Percentiles rank a stretch among this genome's conserved stretches.
These are phyloP conservation scores for Oscheius sp. DNA, from an alignment of 2,888 invertebrate genomes.

Conservation along the genomic window DNA sequence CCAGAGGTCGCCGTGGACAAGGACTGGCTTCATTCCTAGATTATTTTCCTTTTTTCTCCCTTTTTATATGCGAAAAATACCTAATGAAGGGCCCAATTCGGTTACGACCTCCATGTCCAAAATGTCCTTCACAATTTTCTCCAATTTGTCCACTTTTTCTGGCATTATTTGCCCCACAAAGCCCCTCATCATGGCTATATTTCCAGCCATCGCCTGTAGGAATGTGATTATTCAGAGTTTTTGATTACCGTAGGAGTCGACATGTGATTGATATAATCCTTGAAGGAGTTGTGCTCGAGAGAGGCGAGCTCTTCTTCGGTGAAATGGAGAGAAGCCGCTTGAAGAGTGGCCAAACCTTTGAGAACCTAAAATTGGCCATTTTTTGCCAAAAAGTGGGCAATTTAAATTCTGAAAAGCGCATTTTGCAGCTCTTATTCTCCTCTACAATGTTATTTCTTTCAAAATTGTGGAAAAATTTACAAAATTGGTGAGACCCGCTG, in stretches of 20 bases:
- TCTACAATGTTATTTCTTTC: too few species aligned
- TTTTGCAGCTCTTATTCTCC: too few species aligned
- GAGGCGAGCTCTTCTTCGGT: constrained; percentile 3
- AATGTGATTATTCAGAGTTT: background rate
- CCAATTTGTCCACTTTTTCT: constrained; percentile 9
- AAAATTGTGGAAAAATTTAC: too few species aligned
- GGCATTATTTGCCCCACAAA: background rate
- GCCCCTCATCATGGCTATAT: background rate
- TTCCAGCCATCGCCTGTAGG: background rate
- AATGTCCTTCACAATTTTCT: background rate
- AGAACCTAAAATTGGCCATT: constrained; percentile 18
- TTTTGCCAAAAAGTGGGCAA: too few species aligned
- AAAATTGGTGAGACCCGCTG: too few species aligned
- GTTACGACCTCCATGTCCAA: background rate
- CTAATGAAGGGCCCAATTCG: background rate
- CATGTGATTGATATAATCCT: background rate
- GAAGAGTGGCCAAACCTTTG: background rate
- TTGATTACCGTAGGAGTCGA: background rate
- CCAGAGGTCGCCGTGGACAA: constrained; percentile 50
- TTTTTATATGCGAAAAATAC: background rate
- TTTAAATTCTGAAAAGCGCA: too few species aligned
- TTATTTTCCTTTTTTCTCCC: background rate
- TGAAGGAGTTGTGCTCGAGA: background rate
- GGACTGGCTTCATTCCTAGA: constrained; percentile 19
- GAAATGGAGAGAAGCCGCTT: constrained; percentile 6